Evolutionary conservation across 2,113 vertebrate genomes (phyloP).

Genomic region (Hydrochoerus hydrochaeris): DNA sequence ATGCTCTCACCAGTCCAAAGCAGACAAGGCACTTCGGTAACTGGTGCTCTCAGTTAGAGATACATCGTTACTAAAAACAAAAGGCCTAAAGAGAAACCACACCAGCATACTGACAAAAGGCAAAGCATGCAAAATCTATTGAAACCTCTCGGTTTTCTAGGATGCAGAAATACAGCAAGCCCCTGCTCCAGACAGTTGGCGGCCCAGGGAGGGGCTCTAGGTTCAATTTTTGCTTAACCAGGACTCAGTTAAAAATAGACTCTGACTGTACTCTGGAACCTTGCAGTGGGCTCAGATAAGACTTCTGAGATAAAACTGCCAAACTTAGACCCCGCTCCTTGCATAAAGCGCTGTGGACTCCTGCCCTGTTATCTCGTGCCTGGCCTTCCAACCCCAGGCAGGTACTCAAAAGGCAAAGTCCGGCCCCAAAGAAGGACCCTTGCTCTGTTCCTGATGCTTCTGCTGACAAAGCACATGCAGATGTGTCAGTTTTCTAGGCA

Average conservation of each 20-base stretch:
- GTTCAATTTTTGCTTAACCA: constrained; percentile 32
- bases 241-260: constrained; percentile 77
- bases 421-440: constrained; percentile 64
- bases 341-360: constrained; percentile 38
- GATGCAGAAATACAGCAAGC: not conserved
- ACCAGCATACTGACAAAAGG: not conserved
- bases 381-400: not conserved
- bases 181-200: constrained; percentile 19
- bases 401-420: constrained; percentile 67
- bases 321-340: not conserved
- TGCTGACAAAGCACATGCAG: not conserved
- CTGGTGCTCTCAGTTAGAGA: not conserved
- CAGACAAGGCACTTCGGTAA: not conserved
- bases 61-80: not conserved
- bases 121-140: not conserved
- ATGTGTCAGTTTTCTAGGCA: constrained; percentile 56
- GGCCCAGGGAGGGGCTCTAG: not conserved
- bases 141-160: not conserved
- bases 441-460: constrained; percentile 45
- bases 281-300: not conserved
- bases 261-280: not conserved
- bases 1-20: not conserved
- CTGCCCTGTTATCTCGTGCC: not conserved
- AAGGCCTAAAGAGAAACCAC: not conserved
- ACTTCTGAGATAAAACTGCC: not conserved